A percentile compares a stretch with the other conserved stretches of the same genome.
Conservation (phyloP, 2,888 invertebrate genomes). For the Pherbina coryleti region DNA sequence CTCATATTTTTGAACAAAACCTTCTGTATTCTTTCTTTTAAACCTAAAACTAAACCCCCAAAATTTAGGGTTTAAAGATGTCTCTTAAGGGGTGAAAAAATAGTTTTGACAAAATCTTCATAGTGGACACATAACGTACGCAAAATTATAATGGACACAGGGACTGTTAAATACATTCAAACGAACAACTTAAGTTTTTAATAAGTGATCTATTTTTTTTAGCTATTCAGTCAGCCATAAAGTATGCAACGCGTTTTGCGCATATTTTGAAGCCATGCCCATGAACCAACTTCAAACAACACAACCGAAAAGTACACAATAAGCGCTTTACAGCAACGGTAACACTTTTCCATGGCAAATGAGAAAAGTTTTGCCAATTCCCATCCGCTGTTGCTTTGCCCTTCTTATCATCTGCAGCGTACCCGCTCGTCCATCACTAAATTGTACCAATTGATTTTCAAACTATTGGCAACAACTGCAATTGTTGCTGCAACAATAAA, state of each 20-base stretch:
- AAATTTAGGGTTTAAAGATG: no score
- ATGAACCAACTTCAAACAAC: not conserved
- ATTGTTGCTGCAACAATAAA: conserved; percentile 18
- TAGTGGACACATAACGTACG: no score
- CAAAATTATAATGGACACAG: no score
- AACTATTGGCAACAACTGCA: conserved; percentile 31
- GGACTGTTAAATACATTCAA: no score
- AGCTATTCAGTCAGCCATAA: not conserved
- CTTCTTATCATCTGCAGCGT: not conserved
- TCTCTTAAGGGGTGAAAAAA: no score
- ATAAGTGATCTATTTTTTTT: not conserved
- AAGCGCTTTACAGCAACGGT: not conserved
- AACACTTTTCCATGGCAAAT: not conserved
- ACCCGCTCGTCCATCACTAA: not conserved
- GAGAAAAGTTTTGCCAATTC: not conserved
- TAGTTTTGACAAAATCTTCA: no score
- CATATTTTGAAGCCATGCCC: not conserved
- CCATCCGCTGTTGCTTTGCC: not conserved
- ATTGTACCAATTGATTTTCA: conserved; percentile 27
- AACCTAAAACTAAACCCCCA: no score
- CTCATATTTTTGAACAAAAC: no score
- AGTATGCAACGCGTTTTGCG: not conserved
- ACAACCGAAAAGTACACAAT: not conserved
- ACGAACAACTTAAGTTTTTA: no score
- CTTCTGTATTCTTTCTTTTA: no score